These are phyloP conservation scores for Charadrius vociferus DNA, from an alignment of 2,113 vertebrate genomes.

Conservation along the genomic window DNA sequence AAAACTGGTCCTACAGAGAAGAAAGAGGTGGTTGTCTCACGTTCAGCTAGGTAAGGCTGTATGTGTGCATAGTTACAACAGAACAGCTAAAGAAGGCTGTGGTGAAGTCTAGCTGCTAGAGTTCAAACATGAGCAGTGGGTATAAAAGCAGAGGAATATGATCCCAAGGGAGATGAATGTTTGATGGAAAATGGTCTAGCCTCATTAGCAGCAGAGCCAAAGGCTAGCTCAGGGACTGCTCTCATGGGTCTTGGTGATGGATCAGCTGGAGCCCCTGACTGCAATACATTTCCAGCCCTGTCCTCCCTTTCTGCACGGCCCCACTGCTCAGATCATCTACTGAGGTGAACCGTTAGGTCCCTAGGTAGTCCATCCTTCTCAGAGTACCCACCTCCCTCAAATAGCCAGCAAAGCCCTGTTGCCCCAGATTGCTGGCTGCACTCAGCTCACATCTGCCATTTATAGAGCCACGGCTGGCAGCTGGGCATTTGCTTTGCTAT, in stretches of 20 bases:
- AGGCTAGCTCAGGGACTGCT: too few species aligned
- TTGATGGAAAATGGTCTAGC: neutral
- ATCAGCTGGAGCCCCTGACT: neutral
- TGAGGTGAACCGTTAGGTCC: neutral
- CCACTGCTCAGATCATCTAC: neutral
- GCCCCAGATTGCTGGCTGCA: neutral
- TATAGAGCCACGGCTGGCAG: neutral
- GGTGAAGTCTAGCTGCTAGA: neutral
- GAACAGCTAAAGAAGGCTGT: neutral
- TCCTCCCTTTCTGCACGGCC: neutral
- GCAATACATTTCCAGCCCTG: neutral
- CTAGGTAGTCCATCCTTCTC: neutral
- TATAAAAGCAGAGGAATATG: neutral
- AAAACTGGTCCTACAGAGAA: neutral
- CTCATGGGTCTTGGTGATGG: neutral
- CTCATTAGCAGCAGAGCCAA: neutral
- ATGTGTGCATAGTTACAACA: neutral
- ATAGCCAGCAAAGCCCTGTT: neutral
- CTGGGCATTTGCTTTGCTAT: neutral
- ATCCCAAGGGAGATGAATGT: neutral
- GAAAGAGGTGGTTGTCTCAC: neutral
- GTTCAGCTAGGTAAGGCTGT: neutral
- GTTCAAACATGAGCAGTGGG: neutral
- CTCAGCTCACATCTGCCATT: neutral
- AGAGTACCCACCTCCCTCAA: neutral